These are phyloP conservation scores for Jordanella pulchra DNA, from an alignment of 2,797 vertebrate genomes.

Conservation along the genomic window DNA sequence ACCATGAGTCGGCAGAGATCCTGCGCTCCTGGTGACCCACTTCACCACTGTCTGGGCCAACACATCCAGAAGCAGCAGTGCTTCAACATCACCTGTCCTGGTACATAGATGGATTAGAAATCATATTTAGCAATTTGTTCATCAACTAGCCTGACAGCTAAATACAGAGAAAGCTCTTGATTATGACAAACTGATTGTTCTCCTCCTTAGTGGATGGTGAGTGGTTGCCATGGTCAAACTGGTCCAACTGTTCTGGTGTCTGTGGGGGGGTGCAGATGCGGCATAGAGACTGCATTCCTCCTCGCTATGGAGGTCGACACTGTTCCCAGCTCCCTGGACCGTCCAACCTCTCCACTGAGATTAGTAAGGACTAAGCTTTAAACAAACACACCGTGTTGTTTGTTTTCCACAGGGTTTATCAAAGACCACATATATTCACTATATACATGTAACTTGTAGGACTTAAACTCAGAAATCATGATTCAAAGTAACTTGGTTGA, in stretches of 20 bases:
- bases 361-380: conserved; percentile 74
- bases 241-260: conserved; percentile 84
- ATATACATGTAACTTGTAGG: too few relatives aligned
- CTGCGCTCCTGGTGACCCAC: conserved; percentile 71
- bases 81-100: conserved; percentile 83
- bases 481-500: too few relatives aligned
- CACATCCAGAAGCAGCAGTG: conserved; percentile 80
- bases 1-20: conserved; percentile 71
- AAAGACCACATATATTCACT: too few relatives aligned
- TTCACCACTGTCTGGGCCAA: conserved; percentile 79
- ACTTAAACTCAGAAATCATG: too few relatives aligned
- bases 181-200: not conserved
- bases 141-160: not conserved
- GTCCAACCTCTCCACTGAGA: conserved; percentile 66
- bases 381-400: not conserved
- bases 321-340: conserved; percentile 76
- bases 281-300: conserved; percentile 79
- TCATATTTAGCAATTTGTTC: not conserved
- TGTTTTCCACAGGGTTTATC: not conserved
- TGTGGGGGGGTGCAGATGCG: conserved; percentile 83
- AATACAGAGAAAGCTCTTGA: not conserved
- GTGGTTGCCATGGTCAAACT: conserved; percentile 85
- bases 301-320: conserved; percentile 80
- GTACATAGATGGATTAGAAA: conserved; percentile 49
- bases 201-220: conserved; percentile 80